Conservation (phyloP, 2,113 vertebrate genomes). For the Calyptomena viridis region DNA sequence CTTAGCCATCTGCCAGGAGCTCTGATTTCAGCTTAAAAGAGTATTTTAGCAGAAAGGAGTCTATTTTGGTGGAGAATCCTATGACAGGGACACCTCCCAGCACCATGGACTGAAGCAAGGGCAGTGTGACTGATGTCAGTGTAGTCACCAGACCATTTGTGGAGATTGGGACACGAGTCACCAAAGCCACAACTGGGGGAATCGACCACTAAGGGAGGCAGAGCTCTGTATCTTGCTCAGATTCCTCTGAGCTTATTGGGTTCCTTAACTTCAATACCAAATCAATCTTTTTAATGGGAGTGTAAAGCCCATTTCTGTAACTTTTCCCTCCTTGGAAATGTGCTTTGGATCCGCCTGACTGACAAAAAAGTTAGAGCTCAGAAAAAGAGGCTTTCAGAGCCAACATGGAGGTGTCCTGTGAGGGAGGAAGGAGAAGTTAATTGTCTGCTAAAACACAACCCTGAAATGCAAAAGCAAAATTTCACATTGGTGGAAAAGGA, state of each 20-base stretch:
- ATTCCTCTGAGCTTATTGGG: background rate
- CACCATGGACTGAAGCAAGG: background rate
- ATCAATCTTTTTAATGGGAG: background rate
- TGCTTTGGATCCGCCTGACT: background rate
- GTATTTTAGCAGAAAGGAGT: background rate
- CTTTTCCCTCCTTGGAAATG: background rate
- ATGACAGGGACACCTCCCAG: background rate
- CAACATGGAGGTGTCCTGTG: background rate
- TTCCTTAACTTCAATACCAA: background rate
- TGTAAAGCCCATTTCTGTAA: background rate
- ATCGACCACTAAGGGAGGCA: background rate
- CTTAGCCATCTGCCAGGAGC: background rate
- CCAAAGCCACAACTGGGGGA: background rate
- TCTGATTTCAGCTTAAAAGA: background rate
- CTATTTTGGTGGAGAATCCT: background rate
- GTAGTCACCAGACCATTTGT: background rate
- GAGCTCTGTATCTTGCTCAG: fast-evolving
- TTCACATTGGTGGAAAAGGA: background rate
- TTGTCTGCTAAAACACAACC: background rate
- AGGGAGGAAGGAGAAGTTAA: background rate
- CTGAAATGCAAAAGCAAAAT: background rate
- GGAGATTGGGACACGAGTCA: background rate
- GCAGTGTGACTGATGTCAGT: background rate
- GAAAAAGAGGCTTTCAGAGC: background rate
- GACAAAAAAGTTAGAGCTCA: background rate